Evolutionary conservation across 2,113 vertebrate species (phyloP).

Genomic region (Rostratula benghalensis): DNA sequence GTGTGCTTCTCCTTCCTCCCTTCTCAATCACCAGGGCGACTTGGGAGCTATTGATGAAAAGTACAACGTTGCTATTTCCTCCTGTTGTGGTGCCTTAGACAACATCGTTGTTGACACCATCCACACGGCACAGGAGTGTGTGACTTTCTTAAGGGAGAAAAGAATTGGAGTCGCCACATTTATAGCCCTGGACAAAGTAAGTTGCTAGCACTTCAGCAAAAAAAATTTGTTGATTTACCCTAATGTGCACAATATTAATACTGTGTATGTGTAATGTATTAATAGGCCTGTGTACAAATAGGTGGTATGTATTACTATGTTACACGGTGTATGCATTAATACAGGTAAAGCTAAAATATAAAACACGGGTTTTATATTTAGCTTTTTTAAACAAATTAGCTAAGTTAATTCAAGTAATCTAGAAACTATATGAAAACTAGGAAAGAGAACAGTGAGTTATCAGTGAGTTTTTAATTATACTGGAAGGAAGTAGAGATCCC

Average conservation of each 20-base stretch:
- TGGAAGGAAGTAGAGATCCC: background rate
- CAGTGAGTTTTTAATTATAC: background rate
- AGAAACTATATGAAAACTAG: background rate
- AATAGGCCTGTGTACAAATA: no score
- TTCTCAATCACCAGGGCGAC: slow-evolving; percentile 81
- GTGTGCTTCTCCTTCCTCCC: background rate
- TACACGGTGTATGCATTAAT: background rate
- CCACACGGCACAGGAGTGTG: slow-evolving; percentile 92
- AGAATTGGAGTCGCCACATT: slow-evolving; percentile 92
- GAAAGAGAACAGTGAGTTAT: background rate
- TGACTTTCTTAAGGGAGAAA: slow-evolving; percentile 88
- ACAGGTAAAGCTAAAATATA: background rate
- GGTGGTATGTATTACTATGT: background rate
- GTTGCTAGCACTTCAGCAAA: background rate
- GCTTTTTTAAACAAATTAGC: background rate
- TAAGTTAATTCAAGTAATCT: background rate
- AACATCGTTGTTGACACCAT: slow-evolving; percentile 96
- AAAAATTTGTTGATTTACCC: background rate
- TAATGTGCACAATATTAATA: background rate
- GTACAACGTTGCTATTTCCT: slow-evolving; percentile 93
- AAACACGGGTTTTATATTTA: background rate
- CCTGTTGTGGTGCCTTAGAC: slow-evolving; percentile 89
- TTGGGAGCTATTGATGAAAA: slow-evolving; percentile 93
- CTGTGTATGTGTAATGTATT: background rate
- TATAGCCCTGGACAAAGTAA: slow-evolving; percentile 94